These are phyloP conservation scores for Crossaster papposus DNA, from an alignment of 53 echinoderm and acorn worm species.

Conservation along the genomic window DNA sequence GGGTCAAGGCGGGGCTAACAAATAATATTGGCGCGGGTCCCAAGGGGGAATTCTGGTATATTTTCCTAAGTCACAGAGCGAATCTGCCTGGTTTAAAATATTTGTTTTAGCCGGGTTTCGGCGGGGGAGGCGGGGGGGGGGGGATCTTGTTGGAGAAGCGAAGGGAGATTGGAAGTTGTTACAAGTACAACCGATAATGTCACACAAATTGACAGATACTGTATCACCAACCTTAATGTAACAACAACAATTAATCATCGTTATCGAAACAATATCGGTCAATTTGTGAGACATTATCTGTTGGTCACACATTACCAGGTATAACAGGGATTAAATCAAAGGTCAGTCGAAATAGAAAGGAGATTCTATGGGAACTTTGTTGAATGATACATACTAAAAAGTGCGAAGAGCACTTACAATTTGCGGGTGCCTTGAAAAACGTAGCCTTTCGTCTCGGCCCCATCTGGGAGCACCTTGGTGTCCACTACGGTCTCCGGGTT, in stretches of 20 bases:
- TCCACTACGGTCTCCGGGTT: conserved; percentile 79
- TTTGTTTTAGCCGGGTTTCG: conserved; percentile 39
- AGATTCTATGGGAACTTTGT: neutral
- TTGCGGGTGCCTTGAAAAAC: conserved; percentile 59
- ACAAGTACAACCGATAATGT: too few relatives aligned
- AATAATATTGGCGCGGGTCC: conserved; percentile 47
- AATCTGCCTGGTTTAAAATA: conserved; percentile 31
- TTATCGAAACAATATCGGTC: too few relatives aligned
- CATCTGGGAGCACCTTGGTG: conserved; percentile 86
- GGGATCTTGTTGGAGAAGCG: neutral
- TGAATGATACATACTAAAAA: neutral
- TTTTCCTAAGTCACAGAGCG: conserved; percentile 28
- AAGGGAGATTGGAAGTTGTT: neutral
- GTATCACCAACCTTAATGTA: too few relatives aligned
- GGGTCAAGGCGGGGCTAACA: conserved; percentile 58
- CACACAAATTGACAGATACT: too few relatives aligned
- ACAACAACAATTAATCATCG: too few relatives aligned
- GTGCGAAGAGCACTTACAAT: conserved; percentile 67
- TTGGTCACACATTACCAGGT: too few relatives aligned
- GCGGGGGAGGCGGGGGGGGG: too few relatives aligned
- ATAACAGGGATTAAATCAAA: too few relatives aligned
- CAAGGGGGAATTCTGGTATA: conserved; percentile 26
- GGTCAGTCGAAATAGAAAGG: neutral
- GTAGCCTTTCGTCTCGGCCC: conserved; percentile 84
- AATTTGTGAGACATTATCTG: too few relatives aligned